These are phyloP conservation scores for Sesamia inferens DNA, from an alignment of 2,888 invertebrate species.

Conservation along the genomic window DNA sequence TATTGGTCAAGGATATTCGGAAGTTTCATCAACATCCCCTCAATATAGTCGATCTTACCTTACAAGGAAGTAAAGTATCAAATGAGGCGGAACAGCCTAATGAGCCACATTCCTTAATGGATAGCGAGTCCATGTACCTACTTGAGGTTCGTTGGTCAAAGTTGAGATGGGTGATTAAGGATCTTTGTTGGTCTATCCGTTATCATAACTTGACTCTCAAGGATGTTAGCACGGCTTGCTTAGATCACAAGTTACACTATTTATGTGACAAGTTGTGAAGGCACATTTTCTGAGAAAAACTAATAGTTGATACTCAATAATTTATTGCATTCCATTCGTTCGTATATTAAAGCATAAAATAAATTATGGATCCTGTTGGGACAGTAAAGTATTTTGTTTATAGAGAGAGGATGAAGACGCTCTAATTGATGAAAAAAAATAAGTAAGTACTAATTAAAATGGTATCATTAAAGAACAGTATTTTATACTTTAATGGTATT, in stretches of 20 bases:
- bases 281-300: not conserved
- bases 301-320: not conserved
- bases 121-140: constrained; percentile 14
- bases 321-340: no score
- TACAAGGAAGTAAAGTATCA: constrained; percentile 29
- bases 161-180: constrained; percentile 9
- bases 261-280: not conserved
- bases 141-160: constrained; percentile 9
- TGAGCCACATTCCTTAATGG: constrained; percentile 35
- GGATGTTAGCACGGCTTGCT: not conserved
- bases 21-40: constrained; percentile 15
- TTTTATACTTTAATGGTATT: no score
- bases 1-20: constrained; percentile 22
- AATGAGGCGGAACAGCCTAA: constrained; percentile 39
- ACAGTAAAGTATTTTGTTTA: no score
- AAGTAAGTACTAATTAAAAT: no score
- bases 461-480: no score
- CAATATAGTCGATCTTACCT: constrained; percentile 36
- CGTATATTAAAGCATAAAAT: no score
- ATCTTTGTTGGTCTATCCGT: constrained; percentile 11
- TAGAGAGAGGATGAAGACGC: no score
- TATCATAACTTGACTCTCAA: not conserved
- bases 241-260: not conserved
- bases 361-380: no score
- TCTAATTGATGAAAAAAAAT: no score